These are phyloP conservation scores for Oplegnathus fasciatus DNA, from an alignment of 2,113 vertebrate genomes.

Conservation along the genomic window DNA sequence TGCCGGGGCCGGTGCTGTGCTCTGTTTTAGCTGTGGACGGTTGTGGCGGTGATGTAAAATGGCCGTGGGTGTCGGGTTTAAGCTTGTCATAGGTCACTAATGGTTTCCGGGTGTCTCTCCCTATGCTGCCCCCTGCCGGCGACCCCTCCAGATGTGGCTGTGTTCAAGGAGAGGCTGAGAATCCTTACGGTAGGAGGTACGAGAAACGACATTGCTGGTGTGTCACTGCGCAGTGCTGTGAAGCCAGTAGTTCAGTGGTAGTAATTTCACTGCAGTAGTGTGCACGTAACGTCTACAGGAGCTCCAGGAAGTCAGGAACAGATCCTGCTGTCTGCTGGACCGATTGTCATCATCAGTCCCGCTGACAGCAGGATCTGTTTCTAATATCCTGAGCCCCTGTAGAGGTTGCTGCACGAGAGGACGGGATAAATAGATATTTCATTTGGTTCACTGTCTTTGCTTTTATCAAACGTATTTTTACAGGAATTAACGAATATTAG, in stretches of 20 bases:
- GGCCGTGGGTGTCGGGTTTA: background rate
- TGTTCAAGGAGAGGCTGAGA: slow-evolving; percentile 95
- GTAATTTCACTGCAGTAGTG: background rate
- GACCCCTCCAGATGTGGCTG: slow-evolving; percentile 89
- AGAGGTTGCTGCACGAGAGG: background rate
- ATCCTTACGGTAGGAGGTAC: slow-evolving; percentile 98
- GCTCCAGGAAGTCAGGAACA: background rate
- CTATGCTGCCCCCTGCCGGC: slow-evolving; percentile 74
- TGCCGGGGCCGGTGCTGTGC: background rate
- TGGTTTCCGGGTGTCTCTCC: slow-evolving; percentile 78
- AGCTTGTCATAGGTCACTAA: slow-evolving; percentile 67
- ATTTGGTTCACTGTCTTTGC: slow-evolving; percentile 28
- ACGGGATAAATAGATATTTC: background rate
- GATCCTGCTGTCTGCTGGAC: background rate
- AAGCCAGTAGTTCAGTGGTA: slow-evolving; percentile 14
- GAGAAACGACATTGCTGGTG: slow-evolving; percentile 72
- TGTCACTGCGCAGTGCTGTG: slow-evolving; percentile 31
- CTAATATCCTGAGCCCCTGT: slow-evolving; percentile 11
- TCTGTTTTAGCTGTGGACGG: background rate
- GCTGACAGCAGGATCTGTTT: background rate
- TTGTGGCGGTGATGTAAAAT: slow-evolving; percentile 12
- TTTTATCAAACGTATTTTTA: background rate
- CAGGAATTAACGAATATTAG: background rate
- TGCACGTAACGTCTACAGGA: background rate
- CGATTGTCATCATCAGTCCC: too few relatives aligned